Percentiles rank a stretch among this genome's conserved stretches.
Conservation (phyloP, 2,113 vertebrate species). For the Actinemys pallida region DNA sequence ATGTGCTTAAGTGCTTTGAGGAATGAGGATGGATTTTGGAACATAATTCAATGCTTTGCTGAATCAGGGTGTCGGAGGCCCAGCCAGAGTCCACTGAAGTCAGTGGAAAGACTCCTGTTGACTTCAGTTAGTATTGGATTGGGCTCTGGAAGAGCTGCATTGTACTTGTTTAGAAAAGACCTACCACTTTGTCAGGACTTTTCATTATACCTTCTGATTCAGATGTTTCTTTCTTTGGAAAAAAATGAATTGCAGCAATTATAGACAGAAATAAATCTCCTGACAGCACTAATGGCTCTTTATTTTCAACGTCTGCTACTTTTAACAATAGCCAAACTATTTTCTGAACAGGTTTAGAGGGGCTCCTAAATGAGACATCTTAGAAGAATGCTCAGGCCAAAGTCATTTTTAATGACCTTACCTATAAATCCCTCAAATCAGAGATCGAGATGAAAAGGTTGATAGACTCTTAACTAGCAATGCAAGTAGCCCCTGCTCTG, state of each 20-base stretch:
- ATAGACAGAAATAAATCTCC: slow-evolving; percentile 27
- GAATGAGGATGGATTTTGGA: neutral
- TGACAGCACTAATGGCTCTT: neutral
- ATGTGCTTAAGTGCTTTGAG: neutral
- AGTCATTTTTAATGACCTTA: slow-evolving; percentile 6
- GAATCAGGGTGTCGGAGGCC: neutral
- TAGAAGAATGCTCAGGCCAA: slow-evolving; percentile 17
- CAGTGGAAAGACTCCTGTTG: neutral
- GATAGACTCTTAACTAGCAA: neutral
- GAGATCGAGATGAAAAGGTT: slow-evolving; percentile 24
- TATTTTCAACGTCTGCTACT: neutral
- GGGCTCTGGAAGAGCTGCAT: neutral
- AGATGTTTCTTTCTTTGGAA: neutral
- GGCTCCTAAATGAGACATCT: neutral
- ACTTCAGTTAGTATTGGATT: neutral
- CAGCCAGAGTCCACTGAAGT: neutral
- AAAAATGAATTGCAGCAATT: neutral
- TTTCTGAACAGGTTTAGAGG: neutral
- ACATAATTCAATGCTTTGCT: neutral
- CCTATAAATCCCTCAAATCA: slow-evolving; percentile 21
- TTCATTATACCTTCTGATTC: neutral
- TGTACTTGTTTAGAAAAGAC: neutral
- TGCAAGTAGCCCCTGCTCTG: slow-evolving; percentile 6
- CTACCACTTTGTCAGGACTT: neutral
- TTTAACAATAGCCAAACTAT: neutral